Base-by-base conservation (phyloP, 2,888 invertebrate species). In the Imbricaverruca yamaguchii region DNA sequence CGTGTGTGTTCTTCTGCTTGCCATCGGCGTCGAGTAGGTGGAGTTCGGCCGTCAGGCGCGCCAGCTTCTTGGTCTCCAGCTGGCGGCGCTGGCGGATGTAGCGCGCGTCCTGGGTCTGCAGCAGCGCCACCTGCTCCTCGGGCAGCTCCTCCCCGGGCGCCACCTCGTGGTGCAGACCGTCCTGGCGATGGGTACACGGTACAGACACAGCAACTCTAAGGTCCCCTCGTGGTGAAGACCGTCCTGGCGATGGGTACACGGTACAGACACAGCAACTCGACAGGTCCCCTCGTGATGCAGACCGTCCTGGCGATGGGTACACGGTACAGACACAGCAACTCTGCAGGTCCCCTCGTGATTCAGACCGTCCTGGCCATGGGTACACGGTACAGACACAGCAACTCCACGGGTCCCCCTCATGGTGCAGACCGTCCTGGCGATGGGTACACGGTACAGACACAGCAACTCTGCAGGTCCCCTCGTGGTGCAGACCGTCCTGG, bases 31-130 rank as follows among this genome's bases (percentile, higher is more conserved):
- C 95, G 2, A 94, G 90, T 89, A 96, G 90, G 86, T 97, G 95
- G 25, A 97, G 88, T 80, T 92, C 90, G 0, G 93, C 90, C 88
- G 95, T 93, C 61, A 94, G 87, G 84, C 91, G 90, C 83, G 92
- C 90, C 82, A 93, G 90, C 87, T 93, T 93, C 84, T 92, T 93
- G 0, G 91, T 88, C 87, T 97, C 97, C 65, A 94, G 91, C 6
- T 92, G 93, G 80, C 93, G 90, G 86, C 96, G 96, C 89, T 93
- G 93, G 63, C 91, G 90, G n/a, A 98, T 90, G 85, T 98, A 98
- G 85, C 93, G 94, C 13, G 95, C 88, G 87, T 98, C 97, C 87
- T 96, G 97, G 0, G 94, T 93, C 86, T 94, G 91, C 94, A 98
- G 95, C 81, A 98, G 87, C 83, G 94, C 92, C 80, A 94, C 88